Base-by-base conservation (phyloP, 2,888 invertebrate species). In the Sesia apiformis region DNA sequence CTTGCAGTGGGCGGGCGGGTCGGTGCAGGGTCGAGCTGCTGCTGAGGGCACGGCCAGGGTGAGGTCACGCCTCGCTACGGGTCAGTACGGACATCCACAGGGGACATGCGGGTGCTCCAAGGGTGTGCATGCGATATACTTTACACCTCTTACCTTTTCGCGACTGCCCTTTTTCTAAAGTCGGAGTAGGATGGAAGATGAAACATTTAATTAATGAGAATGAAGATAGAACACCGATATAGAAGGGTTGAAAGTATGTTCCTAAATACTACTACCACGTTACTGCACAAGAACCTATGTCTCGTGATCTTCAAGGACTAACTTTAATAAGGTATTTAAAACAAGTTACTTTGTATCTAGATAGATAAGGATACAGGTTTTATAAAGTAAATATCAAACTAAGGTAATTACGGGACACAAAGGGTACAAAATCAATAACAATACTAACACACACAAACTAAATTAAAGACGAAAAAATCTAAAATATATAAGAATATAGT, bases 81-180 rank as follows among this genome's bases (percentile, higher is more conserved):
- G 50, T 8, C 64, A 60, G 66, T 71, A 67, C 63, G 63, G 70
- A 74, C 75, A 66, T 70, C 77, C 78, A 78, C 74, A 67, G 68
- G 81, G 81, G 76, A 61, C 84, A 86, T 86, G 87, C 88, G 83
- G 81, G 86, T 81, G 79, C 80, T 74, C 78, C 81, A 80, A 76
- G 69, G 53, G 49, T 46, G 49, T 7, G 63, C 88, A 88, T 89
- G 88, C 88, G 76, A 70, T 80, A 81, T 73, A 79, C 68, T 66
- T 73, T 72, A 80, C 78, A 74, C 75, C 74, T 80, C 83, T 93
- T 93, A 94, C 95, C 94, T 95, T 95, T 83, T 95, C 95, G 83
- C 94, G 92, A 90, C 95, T 95, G 90, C 95, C 95, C 90, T 95
- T 95, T 93, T 95, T 95, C 95, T 95, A 93, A 86, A 76, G 83